Conservation (phyloP, 2,888 invertebrate species). For the Chrysolina haemoptera region DNA sequence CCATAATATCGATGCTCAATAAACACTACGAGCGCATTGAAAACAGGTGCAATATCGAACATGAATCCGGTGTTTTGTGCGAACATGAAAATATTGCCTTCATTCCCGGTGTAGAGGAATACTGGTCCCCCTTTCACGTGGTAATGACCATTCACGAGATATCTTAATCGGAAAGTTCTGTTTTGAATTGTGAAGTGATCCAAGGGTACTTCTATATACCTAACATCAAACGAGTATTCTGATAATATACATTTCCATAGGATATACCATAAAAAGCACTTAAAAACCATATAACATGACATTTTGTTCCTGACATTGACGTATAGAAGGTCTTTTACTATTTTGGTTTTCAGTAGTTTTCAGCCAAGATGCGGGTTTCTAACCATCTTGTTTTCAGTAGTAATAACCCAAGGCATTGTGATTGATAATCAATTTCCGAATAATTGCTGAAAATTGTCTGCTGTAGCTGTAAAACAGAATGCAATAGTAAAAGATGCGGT, state of each 20-base stretch:
- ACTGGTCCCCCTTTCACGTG: slow-evolving; percentile 85
- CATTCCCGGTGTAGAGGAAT: slow-evolving; percentile 96
- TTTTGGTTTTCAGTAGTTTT: too few relatives aligned
- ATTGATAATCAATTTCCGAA: too few relatives aligned
- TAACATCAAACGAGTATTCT: slow-evolving; percentile 56
- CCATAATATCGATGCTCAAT: slow-evolving; percentile 98
- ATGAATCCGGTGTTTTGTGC: slow-evolving; percentile 94
- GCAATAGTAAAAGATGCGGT: too few relatives aligned
- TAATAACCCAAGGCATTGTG: too few relatives aligned
- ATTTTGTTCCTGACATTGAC: background rate
- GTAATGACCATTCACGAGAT: slow-evolving; percentile 84
- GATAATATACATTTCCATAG: background rate
- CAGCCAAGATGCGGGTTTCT: too few relatives aligned
- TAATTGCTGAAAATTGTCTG: too few relatives aligned
- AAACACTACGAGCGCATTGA: slow-evolving; percentile 87
- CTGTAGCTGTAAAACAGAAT: too few relatives aligned
- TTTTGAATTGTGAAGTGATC: slow-evolving; percentile 87
- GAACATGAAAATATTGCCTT: slow-evolving; percentile 92
- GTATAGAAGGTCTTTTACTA: background rate
- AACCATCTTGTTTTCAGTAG: too few relatives aligned
- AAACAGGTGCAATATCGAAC: slow-evolving; percentile 90
- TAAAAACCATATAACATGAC: slow-evolving; percentile 1
- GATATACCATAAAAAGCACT: background rate
- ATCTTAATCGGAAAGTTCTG: slow-evolving; percentile 83
- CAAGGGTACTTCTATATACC: slow-evolving; percentile 77